Base-by-base conservation (phyloP, 2,797 vertebrate genomes). In the Meda fulgida region DNA sequence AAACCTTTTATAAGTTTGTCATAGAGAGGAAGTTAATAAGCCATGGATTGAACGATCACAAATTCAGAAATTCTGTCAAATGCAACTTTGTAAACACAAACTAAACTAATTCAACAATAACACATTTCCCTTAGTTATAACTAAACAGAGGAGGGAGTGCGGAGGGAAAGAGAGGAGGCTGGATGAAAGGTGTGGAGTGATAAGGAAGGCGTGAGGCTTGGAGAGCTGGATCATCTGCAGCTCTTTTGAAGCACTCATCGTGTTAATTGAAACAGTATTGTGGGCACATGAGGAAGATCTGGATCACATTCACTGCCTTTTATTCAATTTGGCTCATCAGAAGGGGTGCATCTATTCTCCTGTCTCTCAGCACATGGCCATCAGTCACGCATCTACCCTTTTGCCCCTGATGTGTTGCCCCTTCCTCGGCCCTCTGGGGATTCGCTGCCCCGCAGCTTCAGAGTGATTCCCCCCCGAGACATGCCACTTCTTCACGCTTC, bases 231-330 rank as follows among this genome's bases (percentile, higher is more conserved):
- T 93, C 92, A 91, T 87, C 90, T 48, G 78, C 89, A 93, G 92
- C 91, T 92, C 92, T 94, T 95, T 96, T 95, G 94, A 96, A 95
- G 92, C 87, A 88, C 78, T 81, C 87, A 65, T 85, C 85, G 88
- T 89, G 89, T 91, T 95, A 95, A 96, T 95, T 95, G 94, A 94
- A 96, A 96, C 95, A 95, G 90, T 88, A 94, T 94, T 94, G 93
- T 86, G 81, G 90, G 92, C 91, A 93, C 86, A 80, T 84, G 70
- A 85, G 71, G 79, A 81, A 92, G 93, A 93, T 94, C 95, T 95
- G 94, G 94, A 94, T 93, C 89, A 19, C 93, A 94, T 96, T 95
- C 91, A 89, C 89, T 89, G 89, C 87, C 60, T 85, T 92, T 93
- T 92, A 91, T 94, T 95, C 93, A 93, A 94, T 92, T 95, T 92